Evolutionary conservation across 2,113 vertebrate genomes (phyloP), one percentile per base, ranked within the genome.

Genomic region (Lontra canadensis): DNA sequence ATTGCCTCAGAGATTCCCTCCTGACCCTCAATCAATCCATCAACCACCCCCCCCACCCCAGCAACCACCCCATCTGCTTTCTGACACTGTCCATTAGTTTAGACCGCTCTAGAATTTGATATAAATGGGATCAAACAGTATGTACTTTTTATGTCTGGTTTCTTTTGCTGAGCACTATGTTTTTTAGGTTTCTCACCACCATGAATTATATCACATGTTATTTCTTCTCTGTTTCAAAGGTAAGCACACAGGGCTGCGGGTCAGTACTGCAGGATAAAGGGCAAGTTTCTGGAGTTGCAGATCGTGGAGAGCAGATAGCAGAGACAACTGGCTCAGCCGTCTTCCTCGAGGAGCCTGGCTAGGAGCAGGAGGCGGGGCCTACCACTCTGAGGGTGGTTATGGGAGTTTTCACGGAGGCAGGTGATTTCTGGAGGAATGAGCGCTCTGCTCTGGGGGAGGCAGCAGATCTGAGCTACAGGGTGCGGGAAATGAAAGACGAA

Each of bases 81-180:
- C 81, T 59, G 36, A 67, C 4, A 36, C 39, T 76, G n/a, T 39
- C 12, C 8, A n/a, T 52, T 94, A 59, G 34, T 47, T 78, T 79
- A 94, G 21, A 67, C 4, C 36, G 17, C n/a, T 92, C 82, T 83
- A 42, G 59, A 89, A 79, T 67, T 69, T 86, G 15, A 90, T 74
- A 52, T 20, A 83, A 92, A 80, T 34, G 65, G 39, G 61, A 73
- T 80, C 52, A 92, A 96, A 94, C 26, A 61, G 20, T 21, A n/a
- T 71, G 26, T 36, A 67, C 18, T 26, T 90, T 90, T 31, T 79
- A n/a, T 20, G 29, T 80, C 74, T 76, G 29, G 1, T 87, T 94
- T 96, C 61, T 94, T 93, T 87, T 55, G 29, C 74, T 89, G 31
- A n/a, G 67, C 21, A 57, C 29, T 36, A 39, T 21, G 4, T 31